Evolutionary conservation across 1,140 invertebrate genomes (phyloP), one percentile per base, ranked within the genome.

Genomic region (Drosophila oshimai): DNA sequence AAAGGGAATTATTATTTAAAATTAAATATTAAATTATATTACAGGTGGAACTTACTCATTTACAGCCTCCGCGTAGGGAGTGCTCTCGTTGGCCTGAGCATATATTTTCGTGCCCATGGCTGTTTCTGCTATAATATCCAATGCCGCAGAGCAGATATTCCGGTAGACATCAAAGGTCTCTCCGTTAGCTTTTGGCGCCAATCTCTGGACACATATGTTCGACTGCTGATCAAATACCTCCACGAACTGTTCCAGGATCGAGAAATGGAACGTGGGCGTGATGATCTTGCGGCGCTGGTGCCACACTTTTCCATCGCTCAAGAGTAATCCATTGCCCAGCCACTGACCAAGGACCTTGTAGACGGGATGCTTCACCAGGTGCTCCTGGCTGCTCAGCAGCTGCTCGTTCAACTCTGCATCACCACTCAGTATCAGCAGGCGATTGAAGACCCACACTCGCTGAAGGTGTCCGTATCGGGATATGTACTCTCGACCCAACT

Each of bases 261-360:
- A 94, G 76, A 96, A 96, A 86, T 97, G 96, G 80, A 97, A 97
- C 0, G 95, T 94, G 6, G 96, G 95, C 0, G 96, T 96, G 1
- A 98, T 89, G 12, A 89, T 89, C 58, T 89, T 89, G 22, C 86
- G 67, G 0, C 80, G 53, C 28, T 81, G 68, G 49, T 81, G 71
- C 86, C 86, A 89, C 13, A 55, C 53, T 7, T 64, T 81, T 7
- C 86, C 86, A 45, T 84, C 58, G 54, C 93, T 94, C 0, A 93
- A 93, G 0, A 95, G 81, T 6, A 96, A 86, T 15, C 95, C 95
- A n/a, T 92, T 92, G 9, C 92, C 92, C 10, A 96, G 91, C 95
- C 95, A 96, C 9, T 91, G 81, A 6, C 83, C 67, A n/a, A 92
- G 81, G 5, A 91, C 67, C 20, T 89, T 84, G 70, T 92, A 92